Conservation (phyloP, 2,888 invertebrate species). For the Drosophila eohydei region DNA sequence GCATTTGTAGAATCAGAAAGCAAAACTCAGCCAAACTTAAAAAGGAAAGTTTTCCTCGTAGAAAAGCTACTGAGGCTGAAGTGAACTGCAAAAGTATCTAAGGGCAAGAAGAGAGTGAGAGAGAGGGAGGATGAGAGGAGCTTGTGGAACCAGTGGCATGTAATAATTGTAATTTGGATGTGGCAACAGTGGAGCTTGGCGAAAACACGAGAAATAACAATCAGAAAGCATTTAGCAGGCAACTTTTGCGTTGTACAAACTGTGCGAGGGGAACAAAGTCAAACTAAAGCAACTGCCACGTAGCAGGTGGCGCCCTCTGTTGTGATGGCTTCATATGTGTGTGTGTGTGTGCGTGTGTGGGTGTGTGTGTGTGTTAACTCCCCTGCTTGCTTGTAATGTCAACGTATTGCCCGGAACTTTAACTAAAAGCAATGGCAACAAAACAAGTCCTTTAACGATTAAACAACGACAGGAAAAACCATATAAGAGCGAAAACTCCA, state of each 20-base stretch:
- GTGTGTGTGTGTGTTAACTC: slow-evolving; percentile 10
- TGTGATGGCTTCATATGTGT: slow-evolving; percentile 45
- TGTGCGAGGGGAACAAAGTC: slow-evolving; percentile 23
- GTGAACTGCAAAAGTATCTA: slow-evolving; percentile 49
- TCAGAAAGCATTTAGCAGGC: slow-evolving; percentile 82
- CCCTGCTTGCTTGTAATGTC: slow-evolving; percentile 43
- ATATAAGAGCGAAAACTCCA: slow-evolving; percentile 35
- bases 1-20: slow-evolving; percentile 56
- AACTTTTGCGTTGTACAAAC: slow-evolving; percentile 59
- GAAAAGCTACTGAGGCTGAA: slow-evolving; percentile 39
- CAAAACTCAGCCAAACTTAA: slow-evolving; percentile 25
- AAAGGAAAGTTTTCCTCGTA: slow-evolving; percentile 47
- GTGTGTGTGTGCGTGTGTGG: slow-evolving; percentile 18
- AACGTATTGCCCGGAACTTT: slow-evolving; percentile 45
- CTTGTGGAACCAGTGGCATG: slow-evolving; percentile 55
- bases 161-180: slow-evolving; percentile 63
- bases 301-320: slow-evolving; percentile 69
- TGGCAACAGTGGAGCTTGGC: slow-evolving; percentile 44
- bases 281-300: slow-evolving; percentile 27
- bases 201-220: slow-evolving; percentile 82
- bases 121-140: neutral
- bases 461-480: slow-evolving; percentile 65
- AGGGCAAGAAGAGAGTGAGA: neutral
- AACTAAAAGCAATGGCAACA: slow-evolving; percentile 43
- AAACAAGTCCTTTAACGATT: slow-evolving; percentile 68